Percentiles rank a stretch among this genome's conserved stretches.
These are phyloP conservation scores for Speoplatyrhinus poulsoni DNA, from an alignment of 2,113 vertebrate species.

Conservation along the genomic window DNA sequence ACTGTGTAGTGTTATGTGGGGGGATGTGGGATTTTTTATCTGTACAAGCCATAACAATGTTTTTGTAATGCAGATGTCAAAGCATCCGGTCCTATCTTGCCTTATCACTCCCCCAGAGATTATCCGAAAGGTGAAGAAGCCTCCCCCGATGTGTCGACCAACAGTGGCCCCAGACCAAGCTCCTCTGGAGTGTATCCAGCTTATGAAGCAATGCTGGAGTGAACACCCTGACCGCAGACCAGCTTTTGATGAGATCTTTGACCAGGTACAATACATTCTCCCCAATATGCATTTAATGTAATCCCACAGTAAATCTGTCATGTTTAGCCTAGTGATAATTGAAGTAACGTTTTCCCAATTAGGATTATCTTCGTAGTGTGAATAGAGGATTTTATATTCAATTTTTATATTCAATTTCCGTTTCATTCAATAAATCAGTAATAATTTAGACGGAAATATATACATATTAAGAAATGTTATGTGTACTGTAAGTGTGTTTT, in stretches of 20 bases:
- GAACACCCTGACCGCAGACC: constrained; percentile 85
- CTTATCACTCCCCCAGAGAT: constrained; percentile 78
- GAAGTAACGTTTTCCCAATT: too few species aligned
- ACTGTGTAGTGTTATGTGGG: too few species aligned
- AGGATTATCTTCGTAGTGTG: too few species aligned
- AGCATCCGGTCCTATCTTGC: background rate
- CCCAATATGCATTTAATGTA: too few species aligned
- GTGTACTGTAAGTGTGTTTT: constrained; percentile 1
- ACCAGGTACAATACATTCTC: constrained; percentile 72
- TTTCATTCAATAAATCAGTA: too few species aligned
- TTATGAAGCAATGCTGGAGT: constrained; percentile 95
- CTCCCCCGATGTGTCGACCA: constrained; percentile 86
- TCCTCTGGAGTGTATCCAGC: constrained; percentile 86
- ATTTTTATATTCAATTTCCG: too few species aligned
- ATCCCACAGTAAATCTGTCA: too few species aligned
- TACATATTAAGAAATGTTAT: background rate
- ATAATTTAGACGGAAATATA: too few species aligned
- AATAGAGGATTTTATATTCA: too few species aligned
- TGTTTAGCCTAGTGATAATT: too few species aligned
- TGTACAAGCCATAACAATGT: background rate
- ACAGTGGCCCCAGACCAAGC: constrained; percentile 84
- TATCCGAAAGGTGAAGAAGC: constrained; percentile 87
- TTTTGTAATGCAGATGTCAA: background rate
- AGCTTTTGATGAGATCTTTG: constrained; percentile 88
- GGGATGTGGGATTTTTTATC: too few species aligned